A percentile compares a stretch with the other conserved stretches of the same genome.
phyloP scores from a whole-genome alignment of 2,113 vertebrate species.

The Bos indicus region DNA sequence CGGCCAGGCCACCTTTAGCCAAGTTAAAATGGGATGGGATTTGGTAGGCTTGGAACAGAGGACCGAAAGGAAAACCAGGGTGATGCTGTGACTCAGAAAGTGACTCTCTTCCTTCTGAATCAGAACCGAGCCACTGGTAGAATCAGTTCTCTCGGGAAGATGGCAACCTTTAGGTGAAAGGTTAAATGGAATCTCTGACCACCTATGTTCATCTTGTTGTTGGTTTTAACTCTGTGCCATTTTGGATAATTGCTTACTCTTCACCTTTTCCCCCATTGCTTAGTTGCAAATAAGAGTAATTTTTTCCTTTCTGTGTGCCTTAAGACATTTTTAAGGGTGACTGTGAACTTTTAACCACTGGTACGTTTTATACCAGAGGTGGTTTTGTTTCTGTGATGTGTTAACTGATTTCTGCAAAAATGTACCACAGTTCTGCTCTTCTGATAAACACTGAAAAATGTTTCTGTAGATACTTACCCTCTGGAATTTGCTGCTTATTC shows the following conservation, averaged over 20 bases:
- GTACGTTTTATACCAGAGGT: background rate
- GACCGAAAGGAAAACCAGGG: conserved; percentile 47
- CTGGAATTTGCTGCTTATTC: background rate
- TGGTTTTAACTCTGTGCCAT: background rate
- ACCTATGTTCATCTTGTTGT: background rate
- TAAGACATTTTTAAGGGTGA: conserved; percentile 40
- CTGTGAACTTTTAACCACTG: conserved; percentile 37
- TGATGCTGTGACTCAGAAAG: conserved; percentile 59
- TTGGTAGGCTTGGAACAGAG: conserved; percentile 31
- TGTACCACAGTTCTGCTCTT: background rate
- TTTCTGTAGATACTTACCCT: background rate
- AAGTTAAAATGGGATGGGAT: conserved; percentile 60
- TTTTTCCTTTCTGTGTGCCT: conserved; percentile 24
- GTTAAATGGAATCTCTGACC: conserved; percentile 41
- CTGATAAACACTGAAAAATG: background rate
- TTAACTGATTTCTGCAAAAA: conserved; percentile 18
- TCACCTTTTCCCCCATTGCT: background rate
- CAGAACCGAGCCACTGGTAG: background rate
- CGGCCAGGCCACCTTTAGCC: conserved; percentile 41
- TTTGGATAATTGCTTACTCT: background rate
- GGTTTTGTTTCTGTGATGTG: background rate
- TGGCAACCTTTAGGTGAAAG: conserved; percentile 46
- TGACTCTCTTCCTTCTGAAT: conserved; percentile 41
- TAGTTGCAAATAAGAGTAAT: background rate
- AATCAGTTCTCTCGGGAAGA: background rate